Conservation (phyloP, 2,113 vertebrate genomes). For the Merops nubicus region DNA sequence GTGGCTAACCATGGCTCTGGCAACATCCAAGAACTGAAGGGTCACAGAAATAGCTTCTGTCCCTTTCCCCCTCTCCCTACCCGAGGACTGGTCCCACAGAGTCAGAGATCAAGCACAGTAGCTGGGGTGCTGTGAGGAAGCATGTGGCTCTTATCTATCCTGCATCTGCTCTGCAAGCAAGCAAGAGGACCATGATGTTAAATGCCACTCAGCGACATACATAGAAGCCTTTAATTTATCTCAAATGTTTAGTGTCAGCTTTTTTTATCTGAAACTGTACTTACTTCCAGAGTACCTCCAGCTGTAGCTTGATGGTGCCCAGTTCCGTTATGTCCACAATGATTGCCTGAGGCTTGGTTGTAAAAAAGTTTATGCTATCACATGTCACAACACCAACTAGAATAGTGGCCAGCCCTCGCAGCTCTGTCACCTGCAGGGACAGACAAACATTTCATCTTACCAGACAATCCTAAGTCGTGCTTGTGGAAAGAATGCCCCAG, state of each 20-base stretch:
- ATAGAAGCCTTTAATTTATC: rapidly evolving
- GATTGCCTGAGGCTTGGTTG: conserved; percentile 85
- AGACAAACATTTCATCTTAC: neutral
- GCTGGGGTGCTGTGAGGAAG: neutral
- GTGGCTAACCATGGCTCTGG: neutral
- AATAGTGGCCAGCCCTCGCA: conserved; percentile 88
- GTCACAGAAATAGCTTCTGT: neutral
- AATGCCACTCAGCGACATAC: neutral
- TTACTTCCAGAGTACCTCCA: conserved; percentile 96
- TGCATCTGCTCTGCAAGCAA: neutral
- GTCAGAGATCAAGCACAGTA: neutral
- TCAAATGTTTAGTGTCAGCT: neutral
- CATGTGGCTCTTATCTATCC: neutral
- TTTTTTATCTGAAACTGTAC: neutral
- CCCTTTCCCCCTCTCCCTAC: neutral
- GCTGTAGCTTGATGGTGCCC: conserved; percentile 94
- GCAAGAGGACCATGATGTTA: neutral
- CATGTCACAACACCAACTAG: conserved; percentile 89
- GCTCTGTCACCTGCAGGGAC: conserved; percentile 86
- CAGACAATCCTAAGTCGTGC: neutral
- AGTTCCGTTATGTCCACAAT: conserved; percentile 94
- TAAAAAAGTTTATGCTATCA: conserved; percentile 88
- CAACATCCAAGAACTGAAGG: neutral
- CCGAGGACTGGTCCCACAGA: neutral
- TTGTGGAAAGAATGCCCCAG: neutral